phyloP scores from a whole-genome alignment of 2,888 invertebrate genomes.

The Xestoiulus laeticollis region DNA sequence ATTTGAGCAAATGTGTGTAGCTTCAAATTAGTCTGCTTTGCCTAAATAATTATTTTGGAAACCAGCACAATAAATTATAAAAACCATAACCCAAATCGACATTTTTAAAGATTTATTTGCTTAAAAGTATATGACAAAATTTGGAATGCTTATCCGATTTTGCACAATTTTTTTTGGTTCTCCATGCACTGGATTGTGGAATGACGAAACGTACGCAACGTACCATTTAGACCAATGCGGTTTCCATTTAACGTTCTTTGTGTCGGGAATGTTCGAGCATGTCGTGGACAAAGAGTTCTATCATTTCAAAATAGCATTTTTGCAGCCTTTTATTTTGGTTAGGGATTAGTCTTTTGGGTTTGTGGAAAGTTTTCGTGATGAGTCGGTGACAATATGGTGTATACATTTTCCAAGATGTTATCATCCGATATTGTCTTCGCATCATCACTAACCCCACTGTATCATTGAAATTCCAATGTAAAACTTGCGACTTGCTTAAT shows the following conservation, averaged over 20 bases:
- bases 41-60: no score
- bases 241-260: background rate
- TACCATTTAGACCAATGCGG: no score
- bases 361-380: background rate
- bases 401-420: background rate
- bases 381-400: background rate
- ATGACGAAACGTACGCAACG: background rate
- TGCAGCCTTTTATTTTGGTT: background rate
- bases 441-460: constrained; percentile 36
- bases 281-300: background rate
- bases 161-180: no score
- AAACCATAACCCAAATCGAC: no score
- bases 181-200: background rate
- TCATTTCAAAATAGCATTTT: background rate
- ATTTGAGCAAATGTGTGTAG: no score
- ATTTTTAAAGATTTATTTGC: no score
- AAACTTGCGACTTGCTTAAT: background rate
- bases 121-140: no score
- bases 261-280: background rate
- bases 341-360: background rate
- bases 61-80: no score
- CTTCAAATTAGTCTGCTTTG: no score
- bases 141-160: no score
- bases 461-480: background rate
- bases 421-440: background rate